Percentiles rank a stretch among this genome's conserved stretches.
Conservation (phyloP, 1,140 invertebrate genomes). For the Cotesia typhae region DNA sequence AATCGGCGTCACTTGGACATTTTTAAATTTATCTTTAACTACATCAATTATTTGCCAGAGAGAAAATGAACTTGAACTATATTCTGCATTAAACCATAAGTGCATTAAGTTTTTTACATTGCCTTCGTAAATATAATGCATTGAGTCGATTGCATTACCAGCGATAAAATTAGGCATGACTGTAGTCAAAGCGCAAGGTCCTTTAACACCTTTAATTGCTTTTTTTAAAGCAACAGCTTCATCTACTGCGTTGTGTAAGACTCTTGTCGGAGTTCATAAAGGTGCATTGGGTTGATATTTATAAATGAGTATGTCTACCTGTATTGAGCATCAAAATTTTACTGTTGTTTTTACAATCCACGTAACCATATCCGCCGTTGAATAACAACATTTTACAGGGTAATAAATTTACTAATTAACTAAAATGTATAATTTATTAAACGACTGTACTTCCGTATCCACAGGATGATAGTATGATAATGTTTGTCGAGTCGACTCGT, state of each 20-base stretch:
- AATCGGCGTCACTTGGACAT: too few species aligned
- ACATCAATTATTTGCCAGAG: not conserved
- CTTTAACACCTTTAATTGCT: conserved; percentile 8
- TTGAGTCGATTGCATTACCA: conserved; percentile 21
- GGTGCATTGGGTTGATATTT: too few species aligned
- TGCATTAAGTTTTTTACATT: conserved; percentile 7
- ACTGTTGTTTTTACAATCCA: not conserved
- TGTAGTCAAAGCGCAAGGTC: not conserved
- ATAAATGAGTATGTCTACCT: not conserved
- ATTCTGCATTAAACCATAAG: conserved; percentile 24
- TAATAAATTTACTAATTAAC: too few species aligned
- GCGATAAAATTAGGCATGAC: conserved; percentile 15
- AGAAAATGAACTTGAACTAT: conserved; percentile 10
- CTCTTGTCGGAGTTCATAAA: too few species aligned
- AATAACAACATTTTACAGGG: not conserved
- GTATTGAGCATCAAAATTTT: conserved; percentile 27
- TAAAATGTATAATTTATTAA: too few species aligned
- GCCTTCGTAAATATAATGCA: conserved; percentile 27
- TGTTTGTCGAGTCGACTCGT: too few species aligned
- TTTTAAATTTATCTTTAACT: too few species aligned
- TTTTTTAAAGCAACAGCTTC: too few species aligned
- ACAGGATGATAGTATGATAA: too few species aligned
- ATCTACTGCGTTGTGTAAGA: too few species aligned
- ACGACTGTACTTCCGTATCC: too few species aligned
- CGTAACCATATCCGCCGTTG: not conserved